phyloP scores from a whole-genome alignment of 2,113 vertebrate species.

The Cynoglossus semilaevis region DNA sequence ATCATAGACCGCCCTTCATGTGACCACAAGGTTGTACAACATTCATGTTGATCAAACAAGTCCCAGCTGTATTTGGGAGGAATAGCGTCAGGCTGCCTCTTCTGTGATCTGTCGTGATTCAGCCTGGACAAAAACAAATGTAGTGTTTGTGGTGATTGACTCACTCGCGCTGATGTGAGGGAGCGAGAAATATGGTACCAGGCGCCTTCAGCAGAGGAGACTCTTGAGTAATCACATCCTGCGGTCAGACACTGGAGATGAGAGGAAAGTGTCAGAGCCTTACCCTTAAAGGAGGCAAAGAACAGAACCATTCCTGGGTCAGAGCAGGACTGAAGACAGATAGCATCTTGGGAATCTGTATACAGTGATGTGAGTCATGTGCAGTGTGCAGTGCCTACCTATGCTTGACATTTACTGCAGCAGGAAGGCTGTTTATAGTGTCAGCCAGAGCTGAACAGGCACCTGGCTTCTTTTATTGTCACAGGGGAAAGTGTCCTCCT shows the following conservation, averaged over 20 bases:
- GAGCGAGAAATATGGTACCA: background rate
- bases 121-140: conserved; percentile 20
- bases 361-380: conserved; percentile 77
- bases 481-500: conserved; percentile 21
- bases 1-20: conserved; percentile 36
- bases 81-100: background rate
- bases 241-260: background rate
- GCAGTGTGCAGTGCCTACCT: conserved; percentile 70
- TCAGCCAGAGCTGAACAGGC: conserved; percentile 53
- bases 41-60: conserved; percentile 13
- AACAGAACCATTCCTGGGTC: conserved; percentile 60
- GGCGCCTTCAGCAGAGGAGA: background rate
- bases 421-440: conserved; percentile 74
- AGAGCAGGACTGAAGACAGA: conserved; percentile 73
- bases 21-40: conserved; percentile 33
- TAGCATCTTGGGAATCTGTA: conserved; percentile 76
- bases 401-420: conserved; percentile 84
- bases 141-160: background rate
- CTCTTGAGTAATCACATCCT: conserved; percentile 14
- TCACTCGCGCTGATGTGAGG: background rate
- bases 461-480: conserved; percentile 80
- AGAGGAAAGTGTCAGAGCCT: conserved; percentile 27
- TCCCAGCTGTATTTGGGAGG: conserved; percentile 16
- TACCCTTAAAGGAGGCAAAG: conserved; percentile 77
- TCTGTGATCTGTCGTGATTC: conserved; percentile 33